Evolutionary conservation across 2,113 vertebrate species (phyloP).

Genomic region (Antechinus flavipes): DNA sequence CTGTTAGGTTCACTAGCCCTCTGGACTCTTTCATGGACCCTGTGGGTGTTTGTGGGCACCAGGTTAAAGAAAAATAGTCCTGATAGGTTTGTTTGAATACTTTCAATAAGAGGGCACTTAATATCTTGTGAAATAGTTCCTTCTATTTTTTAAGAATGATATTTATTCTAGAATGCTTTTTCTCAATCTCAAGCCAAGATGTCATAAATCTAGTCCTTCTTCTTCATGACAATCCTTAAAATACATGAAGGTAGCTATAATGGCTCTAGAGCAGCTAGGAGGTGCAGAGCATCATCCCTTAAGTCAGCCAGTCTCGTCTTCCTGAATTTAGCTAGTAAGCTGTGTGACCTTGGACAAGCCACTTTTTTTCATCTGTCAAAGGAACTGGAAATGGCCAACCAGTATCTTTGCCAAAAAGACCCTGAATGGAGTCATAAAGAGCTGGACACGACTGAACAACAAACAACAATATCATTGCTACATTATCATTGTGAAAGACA

Average conservation of each 20-base stretch:
- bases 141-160: not conserved
- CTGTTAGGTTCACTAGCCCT: not conserved
- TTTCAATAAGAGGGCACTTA: not conserved
- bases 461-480: not conserved
- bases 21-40: not conserved
- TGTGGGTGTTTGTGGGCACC: not conserved
- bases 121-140: not conserved
- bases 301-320: not conserved
- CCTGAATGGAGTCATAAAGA: not conserved
- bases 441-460: not conserved
- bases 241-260: not conserved
- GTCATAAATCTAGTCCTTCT: not conserved
- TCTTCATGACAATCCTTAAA: not conserved
- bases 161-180: not conserved
- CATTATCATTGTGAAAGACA: not conserved
- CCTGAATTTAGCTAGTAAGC: not conserved
- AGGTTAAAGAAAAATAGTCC: not conserved
- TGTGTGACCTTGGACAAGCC: not conserved
- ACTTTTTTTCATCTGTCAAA: not conserved
- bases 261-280: not conserved
- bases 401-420: not conserved
- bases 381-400: not conserved
- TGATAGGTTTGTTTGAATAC: not conserved
- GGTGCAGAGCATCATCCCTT: not conserved
- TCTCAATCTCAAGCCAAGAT: not conserved